Conservation (phyloP, 2,797 vertebrate species). For the Melanotaenia trifasciata region DNA sequence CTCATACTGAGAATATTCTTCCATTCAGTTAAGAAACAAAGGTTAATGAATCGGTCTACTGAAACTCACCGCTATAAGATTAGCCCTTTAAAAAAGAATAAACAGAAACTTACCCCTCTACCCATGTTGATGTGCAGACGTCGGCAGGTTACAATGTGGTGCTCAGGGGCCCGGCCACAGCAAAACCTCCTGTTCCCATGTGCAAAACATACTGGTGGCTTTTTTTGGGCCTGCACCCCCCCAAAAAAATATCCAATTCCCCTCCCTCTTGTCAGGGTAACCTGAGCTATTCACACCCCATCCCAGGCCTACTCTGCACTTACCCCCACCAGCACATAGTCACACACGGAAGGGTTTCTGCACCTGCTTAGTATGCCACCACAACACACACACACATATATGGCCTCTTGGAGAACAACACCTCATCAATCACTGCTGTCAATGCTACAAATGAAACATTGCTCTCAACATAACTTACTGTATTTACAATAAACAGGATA, state of each 20-base stretch:
- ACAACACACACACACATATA: neutral
- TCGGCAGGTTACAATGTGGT: conserved; percentile 51
- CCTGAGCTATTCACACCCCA: conserved; percentile 30
- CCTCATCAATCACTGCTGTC: conserved; percentile 62
- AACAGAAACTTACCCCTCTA: conserved; percentile 78
- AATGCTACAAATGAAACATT: conserved; percentile 45
- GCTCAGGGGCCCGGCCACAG: conserved; percentile 28
- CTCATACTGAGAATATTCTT: neutral
- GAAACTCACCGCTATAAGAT: neutral
- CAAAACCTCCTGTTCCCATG: conserved; percentile 44
- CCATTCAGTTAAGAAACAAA: neutral
- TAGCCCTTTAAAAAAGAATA: neutral
- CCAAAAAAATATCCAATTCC: conserved; percentile 16
- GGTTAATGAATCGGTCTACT: neutral
- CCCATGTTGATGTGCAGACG: conserved; percentile 74
- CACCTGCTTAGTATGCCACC: conserved; percentile 58
- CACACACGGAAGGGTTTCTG: conserved; percentile 28
- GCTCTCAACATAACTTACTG: conserved; percentile 26
- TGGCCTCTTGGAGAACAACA: conserved; percentile 37
- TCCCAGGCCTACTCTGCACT: conserved; percentile 13
- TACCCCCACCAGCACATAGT: neutral
- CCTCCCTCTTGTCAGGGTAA: conserved; percentile 54
- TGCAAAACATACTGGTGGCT: conserved; percentile 70
- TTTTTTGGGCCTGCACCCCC: conserved; percentile 74
- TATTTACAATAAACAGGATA: conserved; percentile 44